Conservation (phyloP, 2,797 vertebrate species). For the Diplodus sargus region DNA sequence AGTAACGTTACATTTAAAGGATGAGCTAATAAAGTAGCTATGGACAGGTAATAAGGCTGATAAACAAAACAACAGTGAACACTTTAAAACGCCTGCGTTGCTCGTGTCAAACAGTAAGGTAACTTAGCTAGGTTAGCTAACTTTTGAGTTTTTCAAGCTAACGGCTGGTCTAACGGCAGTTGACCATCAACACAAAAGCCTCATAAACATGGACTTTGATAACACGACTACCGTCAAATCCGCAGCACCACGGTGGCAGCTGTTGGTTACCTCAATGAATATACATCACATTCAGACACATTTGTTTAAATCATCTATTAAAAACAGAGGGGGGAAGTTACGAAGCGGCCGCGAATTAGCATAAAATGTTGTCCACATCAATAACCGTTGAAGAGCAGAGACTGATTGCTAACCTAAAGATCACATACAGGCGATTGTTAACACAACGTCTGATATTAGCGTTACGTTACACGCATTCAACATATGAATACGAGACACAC, state of each 20-base stretch:
- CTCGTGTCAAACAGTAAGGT: neutral
- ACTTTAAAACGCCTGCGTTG: neutral
- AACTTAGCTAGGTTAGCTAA: neutral
- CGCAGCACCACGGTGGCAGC: neutral
- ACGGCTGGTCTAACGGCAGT: neutral
- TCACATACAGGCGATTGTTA: neutral
- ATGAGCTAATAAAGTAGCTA: too few relatives aligned
- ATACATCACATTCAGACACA: neutral
- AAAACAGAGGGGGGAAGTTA: too few relatives aligned
- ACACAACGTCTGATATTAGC: neutral
- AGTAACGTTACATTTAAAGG: neutral
- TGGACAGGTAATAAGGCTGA: too few relatives aligned
- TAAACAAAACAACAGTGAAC: too few relatives aligned
- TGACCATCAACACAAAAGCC: conserved; percentile 12
- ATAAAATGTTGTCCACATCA: neutral
- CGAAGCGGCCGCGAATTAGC: too few relatives aligned
- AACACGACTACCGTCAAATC: neutral
- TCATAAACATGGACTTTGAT: conserved; percentile 11
- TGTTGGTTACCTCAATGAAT: too few relatives aligned
- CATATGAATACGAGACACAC: neutral
- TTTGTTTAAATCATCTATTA: neutral
- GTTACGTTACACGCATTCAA: too few relatives aligned
- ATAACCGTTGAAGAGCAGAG: neutral
- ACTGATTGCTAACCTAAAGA: conserved; percentile 17
- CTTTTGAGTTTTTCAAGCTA: neutral